Percentiles rank a stretch among this genome's conserved stretches.
These are phyloP conservation scores for Pogonognathellus flavescens DNA, from an alignment of 1,140 invertebrate genomes.

Conservation along the genomic window DNA sequence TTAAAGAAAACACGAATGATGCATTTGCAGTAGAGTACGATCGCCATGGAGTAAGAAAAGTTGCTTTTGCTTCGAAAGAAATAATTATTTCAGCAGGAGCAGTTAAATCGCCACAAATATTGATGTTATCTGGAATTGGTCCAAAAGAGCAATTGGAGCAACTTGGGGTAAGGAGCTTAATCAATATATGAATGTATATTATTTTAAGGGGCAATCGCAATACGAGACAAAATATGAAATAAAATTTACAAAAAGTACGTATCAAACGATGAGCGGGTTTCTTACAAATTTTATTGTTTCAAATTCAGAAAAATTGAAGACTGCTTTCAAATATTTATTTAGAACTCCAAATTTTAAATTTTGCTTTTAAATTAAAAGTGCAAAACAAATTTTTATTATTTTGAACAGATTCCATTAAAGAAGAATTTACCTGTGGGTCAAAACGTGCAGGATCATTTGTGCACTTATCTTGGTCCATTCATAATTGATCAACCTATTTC, in stretches of 20 bases:
- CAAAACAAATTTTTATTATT: too few species aligned
- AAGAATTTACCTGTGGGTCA: conserved; percentile 34
- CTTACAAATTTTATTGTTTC: too few species aligned
- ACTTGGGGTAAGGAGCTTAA: not conserved
- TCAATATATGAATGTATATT: too few species aligned
- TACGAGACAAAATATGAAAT: too few species aligned
- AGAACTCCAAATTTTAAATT: not conserved
- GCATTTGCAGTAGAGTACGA: conserved; percentile 53
- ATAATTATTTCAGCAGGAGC: conserved; percentile 52
- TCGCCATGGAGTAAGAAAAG: not conserved
- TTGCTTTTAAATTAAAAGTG: not conserved
- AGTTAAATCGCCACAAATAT: not conserved
- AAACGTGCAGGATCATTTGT: conserved; percentile 48
- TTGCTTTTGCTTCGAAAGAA: conserved; percentile 40
- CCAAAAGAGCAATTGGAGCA: not conserved
- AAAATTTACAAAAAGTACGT: too few species aligned
- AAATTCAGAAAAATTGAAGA: too few species aligned
- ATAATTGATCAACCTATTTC: conserved; percentile 8
- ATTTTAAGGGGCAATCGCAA: too few species aligned
- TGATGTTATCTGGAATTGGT: not conserved
- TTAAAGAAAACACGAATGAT: conserved; percentile 32
- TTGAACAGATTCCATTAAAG: conserved; percentile 42
- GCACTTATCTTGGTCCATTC: conserved; percentile 55
- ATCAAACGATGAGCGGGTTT: too few species aligned
- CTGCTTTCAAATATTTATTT: too few species aligned